Conservation (phyloP, 2,888 invertebrate species). For the Andrena praecox region DNA sequence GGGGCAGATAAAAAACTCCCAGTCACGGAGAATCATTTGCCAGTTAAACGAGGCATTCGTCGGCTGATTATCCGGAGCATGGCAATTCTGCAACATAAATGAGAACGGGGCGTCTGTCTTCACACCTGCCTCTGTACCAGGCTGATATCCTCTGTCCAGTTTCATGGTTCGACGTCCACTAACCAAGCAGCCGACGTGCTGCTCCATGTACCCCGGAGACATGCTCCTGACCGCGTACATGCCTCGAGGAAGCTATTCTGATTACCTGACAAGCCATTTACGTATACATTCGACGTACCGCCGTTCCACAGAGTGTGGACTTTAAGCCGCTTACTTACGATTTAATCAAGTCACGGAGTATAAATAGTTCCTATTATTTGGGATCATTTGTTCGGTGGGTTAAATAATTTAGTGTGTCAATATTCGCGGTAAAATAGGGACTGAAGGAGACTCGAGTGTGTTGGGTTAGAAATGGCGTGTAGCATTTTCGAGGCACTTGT, state of each 20-base stretch:
- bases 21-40: slow-evolving; percentile 21
- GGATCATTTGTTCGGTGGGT: too few relatives aligned
- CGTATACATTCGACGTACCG: slow-evolving; percentile 9
- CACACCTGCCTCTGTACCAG: slow-evolving; percentile 11
- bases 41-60: slow-evolving; percentile 37
- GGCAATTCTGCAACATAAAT: slow-evolving; percentile 30
- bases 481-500: too few relatives aligned
- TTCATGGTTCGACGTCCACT: slow-evolving; percentile 53
- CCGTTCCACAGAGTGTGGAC: not conserved
- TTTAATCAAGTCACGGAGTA: not conserved
- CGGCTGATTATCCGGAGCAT: slow-evolving; percentile 25
- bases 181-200: slow-evolving; percentile 36
- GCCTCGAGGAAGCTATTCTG: slow-evolving; percentile 37
- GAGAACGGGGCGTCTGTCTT: slow-evolving; percentile 38
- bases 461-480: too few relatives aligned
- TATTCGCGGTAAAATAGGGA: too few relatives aligned
- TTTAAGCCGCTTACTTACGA: not conserved
- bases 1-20: slow-evolving; percentile 16
- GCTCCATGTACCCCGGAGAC: slow-evolving; percentile 41
- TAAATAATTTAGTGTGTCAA: too few relatives aligned
- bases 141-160: slow-evolving; percentile 47
- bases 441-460: too few relatives aligned
- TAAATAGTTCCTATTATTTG: not conserved
- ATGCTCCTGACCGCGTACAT: slow-evolving; percentile 26
- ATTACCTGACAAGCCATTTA: slow-evolving; percentile 37